phyloP scores from a whole-genome alignment of 1,140 invertebrate species.

The Ceratina calcarata region DNA sequence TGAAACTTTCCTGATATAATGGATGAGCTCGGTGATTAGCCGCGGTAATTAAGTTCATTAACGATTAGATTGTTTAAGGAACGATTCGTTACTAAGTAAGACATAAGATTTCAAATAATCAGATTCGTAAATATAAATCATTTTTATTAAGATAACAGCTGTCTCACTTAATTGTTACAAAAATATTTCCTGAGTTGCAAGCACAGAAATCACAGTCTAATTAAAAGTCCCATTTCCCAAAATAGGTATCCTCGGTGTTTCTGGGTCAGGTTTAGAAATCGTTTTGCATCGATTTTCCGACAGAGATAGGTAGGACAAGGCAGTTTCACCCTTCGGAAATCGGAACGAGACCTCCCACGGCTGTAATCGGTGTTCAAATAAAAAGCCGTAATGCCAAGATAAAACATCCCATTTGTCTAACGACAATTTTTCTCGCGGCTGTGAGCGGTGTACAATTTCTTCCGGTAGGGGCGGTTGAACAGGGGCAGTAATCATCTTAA shows the following conservation, averaged over 20 bases:
- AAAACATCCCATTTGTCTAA: slow-evolving; percentile 80
- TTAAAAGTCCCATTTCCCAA: slow-evolving; percentile 3
- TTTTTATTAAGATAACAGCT: background rate
- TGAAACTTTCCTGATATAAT: slow-evolving; percentile 3
- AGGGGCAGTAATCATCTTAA: slow-evolving; percentile 78
- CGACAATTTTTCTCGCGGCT: slow-evolving; percentile 74
- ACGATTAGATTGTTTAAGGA: slow-evolving; percentile 16
- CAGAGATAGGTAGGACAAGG: slow-evolving; percentile 5
- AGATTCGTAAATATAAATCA: too few relatives aligned
- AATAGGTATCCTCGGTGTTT: slow-evolving; percentile 65
- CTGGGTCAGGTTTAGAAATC: slow-evolving; percentile 70
- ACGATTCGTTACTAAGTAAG: too few relatives aligned
- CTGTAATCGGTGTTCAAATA: slow-evolving; percentile 76
- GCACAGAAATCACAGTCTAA: background rate
- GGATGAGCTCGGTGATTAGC: background rate
- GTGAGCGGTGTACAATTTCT: slow-evolving; percentile 27
- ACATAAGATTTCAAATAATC: too few relatives aligned
- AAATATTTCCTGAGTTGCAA: too few relatives aligned
- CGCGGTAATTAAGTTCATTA: background rate
- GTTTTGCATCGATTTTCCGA: slow-evolving; percentile 76
- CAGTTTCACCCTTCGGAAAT: slow-evolving; percentile 46
- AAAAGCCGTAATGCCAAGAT: slow-evolving; percentile 78
- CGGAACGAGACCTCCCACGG: slow-evolving; percentile 53
- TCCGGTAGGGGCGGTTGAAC: slow-evolving; percentile 47
- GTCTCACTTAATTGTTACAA: too few relatives aligned